Evolutionary conservation across 2,797 vertebrate species (phyloP), one percentile per base, ranked within the genome.

Genomic region (Acrossocheilus wenchowensis): DNA sequence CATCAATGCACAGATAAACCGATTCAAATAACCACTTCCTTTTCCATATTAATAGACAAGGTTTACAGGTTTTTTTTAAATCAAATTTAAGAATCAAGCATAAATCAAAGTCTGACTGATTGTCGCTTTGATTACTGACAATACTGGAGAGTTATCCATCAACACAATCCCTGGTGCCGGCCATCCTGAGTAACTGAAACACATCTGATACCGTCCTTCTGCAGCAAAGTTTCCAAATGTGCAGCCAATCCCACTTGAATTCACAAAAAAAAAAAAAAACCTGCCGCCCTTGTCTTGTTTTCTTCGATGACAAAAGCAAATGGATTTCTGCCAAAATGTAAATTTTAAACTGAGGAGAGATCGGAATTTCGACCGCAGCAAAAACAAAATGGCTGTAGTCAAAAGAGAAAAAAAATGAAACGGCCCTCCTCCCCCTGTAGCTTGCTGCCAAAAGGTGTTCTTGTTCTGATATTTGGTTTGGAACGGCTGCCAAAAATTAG

Each of bases 321-420:
- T 84, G 81, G 80, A 80, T 34, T 57, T 68, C 36, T 75, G 89
- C 86, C 88, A 84, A 86, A 87, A 81, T 71, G 81, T 83, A 62
- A 57, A 77, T 81, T 80, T 82, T 78, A 81, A 71, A 84, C 78
- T 34, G 93, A 94, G 93, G 92, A 95, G 93, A 94, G 92, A 94
- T 93, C 78, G 43, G 83, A 88, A 89, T 88, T 94, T 94, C 92
- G 93, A 94, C 93, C 94, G 92, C 94, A 95, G 93, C 89, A 93
- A 93, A 93, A 93, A 96, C 94, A 96, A 95, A 96, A 95, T 95
- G 95, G 94, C 94, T 95, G 93, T 93, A 95, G 94, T 93, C 90
- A 94, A 94, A 94, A 94, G 93, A 30, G n/a, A n/a, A n/a, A 60
- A 71, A 80, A 85, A 93, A 93, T 90, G 92, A 93, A 91, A 92